phyloP scores from a whole-genome alignment of 2,797 vertebrate genomes.

The Ptychobarbus kaznakovi region DNA sequence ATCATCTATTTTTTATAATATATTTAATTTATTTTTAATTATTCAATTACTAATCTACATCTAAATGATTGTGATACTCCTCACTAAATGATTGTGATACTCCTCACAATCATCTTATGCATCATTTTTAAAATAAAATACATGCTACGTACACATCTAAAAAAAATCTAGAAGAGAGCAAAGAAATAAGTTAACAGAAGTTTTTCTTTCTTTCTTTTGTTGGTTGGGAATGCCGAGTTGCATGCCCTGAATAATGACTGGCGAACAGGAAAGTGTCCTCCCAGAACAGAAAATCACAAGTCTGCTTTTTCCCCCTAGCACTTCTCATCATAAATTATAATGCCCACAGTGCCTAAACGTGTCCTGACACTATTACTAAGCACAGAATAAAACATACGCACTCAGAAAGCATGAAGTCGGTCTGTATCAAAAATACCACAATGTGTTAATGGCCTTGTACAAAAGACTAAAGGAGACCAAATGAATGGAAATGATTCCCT shows the following conservation, averaged over 20 bases:
- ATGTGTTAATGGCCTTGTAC: not conserved
- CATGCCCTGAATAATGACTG: no score
- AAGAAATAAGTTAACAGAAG: no score
- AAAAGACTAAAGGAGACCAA: not conserved
- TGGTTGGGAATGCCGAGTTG: no score
- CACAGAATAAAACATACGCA: not conserved
- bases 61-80: not conserved
- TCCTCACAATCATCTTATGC: no score
- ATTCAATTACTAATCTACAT: not conserved
- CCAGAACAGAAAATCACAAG: not conserved
- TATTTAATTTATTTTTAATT: not conserved
- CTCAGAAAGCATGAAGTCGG: not conserved
- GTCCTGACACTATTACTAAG: constrained; percentile 5
- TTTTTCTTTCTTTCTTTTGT: no score
- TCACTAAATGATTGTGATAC: no score
- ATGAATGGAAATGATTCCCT: constrained; percentile 15
- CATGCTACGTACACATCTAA: no score
- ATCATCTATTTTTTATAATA: not conserved
- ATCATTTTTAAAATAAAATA: no score
- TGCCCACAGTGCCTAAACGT: not conserved
- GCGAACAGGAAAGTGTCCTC: no score
- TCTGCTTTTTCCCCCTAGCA: not conserved
- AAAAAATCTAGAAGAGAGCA: no score
- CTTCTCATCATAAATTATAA: not conserved
- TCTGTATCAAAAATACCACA: not conserved